Evolutionary conservation across 30 jellyfish, hydroid and myxozoan species (phyloP), one percentile per base, ranked within the genome.

Genomic region (Hydra vulgaris): DNA sequence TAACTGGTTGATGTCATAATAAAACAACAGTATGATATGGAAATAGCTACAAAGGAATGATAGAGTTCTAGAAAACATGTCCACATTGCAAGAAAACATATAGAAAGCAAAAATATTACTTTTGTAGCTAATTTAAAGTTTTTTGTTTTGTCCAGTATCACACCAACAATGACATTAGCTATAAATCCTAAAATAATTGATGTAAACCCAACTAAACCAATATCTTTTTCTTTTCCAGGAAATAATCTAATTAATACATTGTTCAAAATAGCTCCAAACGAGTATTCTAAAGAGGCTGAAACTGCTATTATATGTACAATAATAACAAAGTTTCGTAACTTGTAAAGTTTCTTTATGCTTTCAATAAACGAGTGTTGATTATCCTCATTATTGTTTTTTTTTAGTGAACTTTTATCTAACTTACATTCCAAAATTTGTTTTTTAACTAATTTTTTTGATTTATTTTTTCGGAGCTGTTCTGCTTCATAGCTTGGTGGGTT

Each of bases 1-100:
- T 78, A 78, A 69, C 85, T 78, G 27, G 85, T 78, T 16, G 80
- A 16, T 53, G 77, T 18, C 85, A 78, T 78, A 3, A 78, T 22
- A n/a, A 78, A 61, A 15, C 74, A 0, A 53, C 85, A 78, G 54
- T 27, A 78, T 18, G 77, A 19, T 23, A 61, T 61, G 20, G 77
- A 55, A 24, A 78, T 78, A 24, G 77, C 80, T 19, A 78, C 25
- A 40, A 78, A 78, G 21, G 76, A 53, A 53, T 78, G 76, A 23
- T 54, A 78, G 5, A 54, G 22, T 78, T 78, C 56, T n/a, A 78
- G 27, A 40, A 78, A 69, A 0, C 61, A 19, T 25, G 77, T 78
- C 85, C 85, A 78, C 7, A 61, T 21, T 23, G 24, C 54, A 55
- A 78, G 27, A 40, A 55, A 78, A 16, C 16, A 24, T 78, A 61